Conservation (phyloP, 2,888 invertebrate species). For the Papilio protenor region DNA sequence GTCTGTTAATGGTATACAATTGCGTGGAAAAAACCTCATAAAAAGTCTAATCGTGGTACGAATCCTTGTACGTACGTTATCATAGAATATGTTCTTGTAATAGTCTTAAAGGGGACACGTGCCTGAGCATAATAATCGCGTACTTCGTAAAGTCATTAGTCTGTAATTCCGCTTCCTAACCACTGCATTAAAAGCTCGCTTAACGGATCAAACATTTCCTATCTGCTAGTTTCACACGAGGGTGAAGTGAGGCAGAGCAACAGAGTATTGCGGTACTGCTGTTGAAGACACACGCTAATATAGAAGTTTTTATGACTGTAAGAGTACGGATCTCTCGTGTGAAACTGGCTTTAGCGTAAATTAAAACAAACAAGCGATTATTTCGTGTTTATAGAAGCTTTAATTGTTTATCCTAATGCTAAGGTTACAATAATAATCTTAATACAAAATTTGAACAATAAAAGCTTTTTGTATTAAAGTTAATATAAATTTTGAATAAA, state of each 20-base stretch:
- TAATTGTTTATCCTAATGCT: background rate
- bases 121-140: conserved; percentile 7
- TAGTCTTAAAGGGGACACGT: background rate
- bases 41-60: no score
- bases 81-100: background rate
- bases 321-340: background rate
- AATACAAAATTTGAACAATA: background rate
- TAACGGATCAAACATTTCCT: conserved; percentile 27
- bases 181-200: conserved; percentile 28
- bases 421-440: background rate
- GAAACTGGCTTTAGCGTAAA: background rate
- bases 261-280: background rate
- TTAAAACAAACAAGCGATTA: conserved; percentile 12
- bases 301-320: no score
- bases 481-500: no score
- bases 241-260: background rate
- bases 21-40: no score
- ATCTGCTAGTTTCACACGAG: background rate
- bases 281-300: background rate
- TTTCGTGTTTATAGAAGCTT: background rate
- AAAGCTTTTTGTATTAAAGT: background rate
- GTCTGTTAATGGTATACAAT: no score
- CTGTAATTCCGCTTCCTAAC: conserved; percentile 3
- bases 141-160: conserved; percentile 26
- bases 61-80: background rate